Evolutionary conservation across 2,113 vertebrate genomes (phyloP), one percentile per base, ranked within the genome.

Genomic region (Pedionomus torquatus): DNA sequence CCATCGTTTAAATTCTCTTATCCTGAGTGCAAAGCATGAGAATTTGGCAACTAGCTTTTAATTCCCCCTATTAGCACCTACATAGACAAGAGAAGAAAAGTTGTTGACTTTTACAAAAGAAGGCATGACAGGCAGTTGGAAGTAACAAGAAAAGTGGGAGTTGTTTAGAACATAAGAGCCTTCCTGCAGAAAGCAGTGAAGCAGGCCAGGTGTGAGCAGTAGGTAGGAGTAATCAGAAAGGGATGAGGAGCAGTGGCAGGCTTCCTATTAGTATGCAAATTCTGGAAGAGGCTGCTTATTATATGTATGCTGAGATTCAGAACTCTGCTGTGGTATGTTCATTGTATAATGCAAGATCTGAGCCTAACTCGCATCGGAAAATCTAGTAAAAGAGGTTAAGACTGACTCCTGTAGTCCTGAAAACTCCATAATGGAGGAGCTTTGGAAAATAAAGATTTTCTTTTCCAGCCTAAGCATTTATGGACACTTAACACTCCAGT

Each of bases 211-310:
- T 91, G 63, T 76, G 66, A 95, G 58, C 70, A 65, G 70, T 61
- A 80, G 66, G 79, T 69, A 88, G 66, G 52, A 76, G 41, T 90
- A 79, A 88, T 82, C 3, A 3, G 68, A 93, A 76, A 35, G 41
- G 26, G 37, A 48, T 85, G 75, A 88, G 70, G 30, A 93, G 33
- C 64, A 82, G 85, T 44, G 44, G 26, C 55, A 72, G 70, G 78
- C 61, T 90, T 94, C 92, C 39, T 94, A 72, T 86, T 92, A 46
- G 35, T 72, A 90, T 93, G 88, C 75, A 95, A 90, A 90, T 92
- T 94, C 35, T 79, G 65, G 33, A 68, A 90, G 70, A 68, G 25
- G 5, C 60, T 83, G 65, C 78, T 93, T 87, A 44, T 87, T 94
- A 46, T 69, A 35, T 44, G 10, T 82, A 39, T 37, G 48, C 57